Evolutionary conservation across 2,797 vertebrate species (phyloP).

Genomic region (Melanotaenia boesemani): DNA sequence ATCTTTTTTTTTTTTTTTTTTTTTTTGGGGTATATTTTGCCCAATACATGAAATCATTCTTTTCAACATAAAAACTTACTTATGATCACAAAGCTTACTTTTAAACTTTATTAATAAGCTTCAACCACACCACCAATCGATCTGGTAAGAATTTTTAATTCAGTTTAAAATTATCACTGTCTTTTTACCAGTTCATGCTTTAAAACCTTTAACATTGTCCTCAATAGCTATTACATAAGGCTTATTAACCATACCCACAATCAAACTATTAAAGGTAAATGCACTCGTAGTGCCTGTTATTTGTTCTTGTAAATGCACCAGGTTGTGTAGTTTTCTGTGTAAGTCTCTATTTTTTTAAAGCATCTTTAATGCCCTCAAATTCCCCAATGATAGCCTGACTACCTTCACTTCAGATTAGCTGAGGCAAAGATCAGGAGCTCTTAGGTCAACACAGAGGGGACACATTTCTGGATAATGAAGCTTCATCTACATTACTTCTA

Average conservation of each 20-base stretch:
- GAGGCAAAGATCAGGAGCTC: conserved; percentile 75
- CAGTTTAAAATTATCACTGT: too few relatives aligned
- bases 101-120: not conserved
- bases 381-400: conserved; percentile 81
- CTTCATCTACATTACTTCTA: conserved; percentile 6
- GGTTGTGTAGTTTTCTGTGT: conserved; percentile 55
- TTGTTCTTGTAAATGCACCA: conserved; percentile 6
- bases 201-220: too few relatives aligned
- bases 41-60: too few relatives aligned
- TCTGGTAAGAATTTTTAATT: too few relatives aligned
- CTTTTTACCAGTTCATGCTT: too few relatives aligned
- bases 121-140: not conserved
- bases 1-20: too few relatives aligned
- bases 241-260: not conserved
- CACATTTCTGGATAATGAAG: conserved; percentile 29
- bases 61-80: too few relatives aligned
- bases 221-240: not conserved
- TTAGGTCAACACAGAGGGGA: conserved; percentile 24
- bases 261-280: not conserved
- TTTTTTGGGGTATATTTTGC: too few relatives aligned
- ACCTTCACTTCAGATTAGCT: conserved; percentile 84
- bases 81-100: not conserved
- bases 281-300: not conserved
- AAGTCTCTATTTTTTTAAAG: conserved; percentile 80
- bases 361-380: conserved; percentile 82